phyloP scores from a whole-genome alignment of 64 coral and sea anemone genomes.

The Dendrophyllia cribrosa region DNA sequence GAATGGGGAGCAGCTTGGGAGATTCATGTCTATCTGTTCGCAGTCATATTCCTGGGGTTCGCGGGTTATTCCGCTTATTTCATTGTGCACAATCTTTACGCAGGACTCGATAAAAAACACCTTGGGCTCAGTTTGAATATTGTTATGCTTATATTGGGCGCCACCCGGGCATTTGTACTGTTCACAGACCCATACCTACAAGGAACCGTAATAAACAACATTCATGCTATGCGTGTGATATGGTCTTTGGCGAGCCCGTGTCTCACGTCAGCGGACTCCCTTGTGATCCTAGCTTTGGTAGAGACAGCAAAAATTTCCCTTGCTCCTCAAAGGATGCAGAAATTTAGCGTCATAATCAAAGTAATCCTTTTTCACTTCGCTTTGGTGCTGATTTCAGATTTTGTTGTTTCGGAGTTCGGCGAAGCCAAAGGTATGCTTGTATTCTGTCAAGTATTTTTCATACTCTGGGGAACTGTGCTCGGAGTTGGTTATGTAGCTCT shows the following conservation, averaged over 20 bases:
- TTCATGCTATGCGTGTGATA: constrained; percentile 3
- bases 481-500: constrained; percentile 9
- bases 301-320: constrained; percentile 36
- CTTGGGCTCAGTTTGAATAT: constrained; percentile 23
- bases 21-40: constrained; percentile 49
- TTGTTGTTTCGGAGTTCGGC: constrained; percentile 26
- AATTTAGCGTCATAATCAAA: background rate
- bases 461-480: constrained; percentile 21
- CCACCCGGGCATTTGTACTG: constrained; percentile 59
- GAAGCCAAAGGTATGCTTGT: constrained; percentile 11
- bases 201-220: constrained; percentile 31
- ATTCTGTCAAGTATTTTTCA: constrained; percentile 11
- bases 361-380: constrained; percentile 47
- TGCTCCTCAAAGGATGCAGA: constrained; percentile 12
- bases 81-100: background rate
- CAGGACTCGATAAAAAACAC: background rate
- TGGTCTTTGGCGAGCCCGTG: constrained; percentile 59
- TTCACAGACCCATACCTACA: constrained; percentile 69
- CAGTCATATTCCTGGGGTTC: constrained; percentile 33
- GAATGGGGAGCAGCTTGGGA: constrained; percentile 67
- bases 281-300: constrained; percentile 46
- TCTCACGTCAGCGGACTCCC: constrained; percentile 22
- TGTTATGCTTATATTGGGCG: constrained; percentile 47
- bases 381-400: constrained; percentile 5
- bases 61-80: background rate